phyloP scores from a whole-genome alignment of 2,888 invertebrate species.

The Spodoptera exigua region DNA sequence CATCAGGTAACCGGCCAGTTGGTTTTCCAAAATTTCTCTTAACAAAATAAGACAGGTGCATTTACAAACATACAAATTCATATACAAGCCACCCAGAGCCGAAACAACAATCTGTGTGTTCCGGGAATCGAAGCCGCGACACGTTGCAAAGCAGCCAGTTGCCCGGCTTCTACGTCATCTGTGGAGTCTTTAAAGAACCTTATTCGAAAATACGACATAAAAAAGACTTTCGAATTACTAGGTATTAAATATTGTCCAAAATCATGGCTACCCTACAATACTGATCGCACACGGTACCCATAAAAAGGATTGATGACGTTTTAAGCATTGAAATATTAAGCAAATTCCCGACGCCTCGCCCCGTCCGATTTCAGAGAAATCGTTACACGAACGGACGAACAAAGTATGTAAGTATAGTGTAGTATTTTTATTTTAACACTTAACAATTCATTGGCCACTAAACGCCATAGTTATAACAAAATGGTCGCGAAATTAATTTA shows the following conservation, averaged over 20 bases:
- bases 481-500: conserved; percentile 14
- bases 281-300: conserved; percentile 51
- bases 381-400: conserved; percentile 2
- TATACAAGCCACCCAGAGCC: no score
- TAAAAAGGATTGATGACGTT: conserved; percentile 63
- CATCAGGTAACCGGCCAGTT: no score
- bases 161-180: no score
- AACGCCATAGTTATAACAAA: conserved; percentile 14
- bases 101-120: no score
- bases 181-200: no score
- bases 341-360: conserved; percentile 18
- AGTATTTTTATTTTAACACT: conserved; percentile 38
- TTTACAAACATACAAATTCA: no score
- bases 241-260: conserved; percentile 4
- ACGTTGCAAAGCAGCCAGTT: no score
- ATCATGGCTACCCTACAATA: conserved; percentile 53
- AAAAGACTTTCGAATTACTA: no score
- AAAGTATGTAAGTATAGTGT: conserved; percentile 20
- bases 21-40: no score
- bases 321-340: conserved; percentile 64
- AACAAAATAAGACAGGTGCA: no score
- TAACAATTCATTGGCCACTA: conserved; percentile 13
- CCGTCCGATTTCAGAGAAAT: conserved; percentile 21
- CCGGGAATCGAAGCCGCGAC: no score
- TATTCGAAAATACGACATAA: no score